Conservation (phyloP, 2,888 invertebrate species). For the Adineta ricciae region DNA sequence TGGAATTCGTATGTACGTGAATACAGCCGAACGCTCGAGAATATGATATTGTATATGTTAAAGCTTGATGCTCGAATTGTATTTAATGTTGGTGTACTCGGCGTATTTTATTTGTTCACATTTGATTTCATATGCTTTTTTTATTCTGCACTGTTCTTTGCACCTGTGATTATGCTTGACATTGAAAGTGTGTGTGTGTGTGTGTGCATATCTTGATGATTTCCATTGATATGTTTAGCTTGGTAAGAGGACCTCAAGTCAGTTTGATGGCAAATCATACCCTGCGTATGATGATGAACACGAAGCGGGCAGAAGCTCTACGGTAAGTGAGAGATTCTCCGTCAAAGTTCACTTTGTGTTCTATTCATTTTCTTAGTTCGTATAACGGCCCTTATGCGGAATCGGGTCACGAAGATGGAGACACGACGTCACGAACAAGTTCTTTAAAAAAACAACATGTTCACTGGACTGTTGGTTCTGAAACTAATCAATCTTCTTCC, state of each 20-base stretch:
- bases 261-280: neutral
- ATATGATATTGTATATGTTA: neutral
- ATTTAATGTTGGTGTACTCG: neutral
- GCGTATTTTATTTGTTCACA: neutral
- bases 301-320: neutral
- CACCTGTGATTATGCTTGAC: too few relatives aligned
- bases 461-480: neutral
- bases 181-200: neutral
- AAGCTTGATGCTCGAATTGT: neutral
- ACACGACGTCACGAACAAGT: neutral
- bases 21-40: neutral
- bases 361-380: neutral
- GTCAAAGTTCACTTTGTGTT: neutral
- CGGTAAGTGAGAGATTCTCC: neutral
- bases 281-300: neutral
- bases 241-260: neutral
- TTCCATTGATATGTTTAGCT: neutral
- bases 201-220: neutral
- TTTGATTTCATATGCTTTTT: neutral
- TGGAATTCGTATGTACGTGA: neutral
- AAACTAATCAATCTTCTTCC: neutral
- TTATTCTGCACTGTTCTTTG: neutral
- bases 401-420: neutral
- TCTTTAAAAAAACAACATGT: slow-evolving; percentile 17
- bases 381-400: neutral